Evolutionary conservation across 2,888 invertebrate genomes (phyloP).

Genomic region (Metacarcinus magister): DNA sequence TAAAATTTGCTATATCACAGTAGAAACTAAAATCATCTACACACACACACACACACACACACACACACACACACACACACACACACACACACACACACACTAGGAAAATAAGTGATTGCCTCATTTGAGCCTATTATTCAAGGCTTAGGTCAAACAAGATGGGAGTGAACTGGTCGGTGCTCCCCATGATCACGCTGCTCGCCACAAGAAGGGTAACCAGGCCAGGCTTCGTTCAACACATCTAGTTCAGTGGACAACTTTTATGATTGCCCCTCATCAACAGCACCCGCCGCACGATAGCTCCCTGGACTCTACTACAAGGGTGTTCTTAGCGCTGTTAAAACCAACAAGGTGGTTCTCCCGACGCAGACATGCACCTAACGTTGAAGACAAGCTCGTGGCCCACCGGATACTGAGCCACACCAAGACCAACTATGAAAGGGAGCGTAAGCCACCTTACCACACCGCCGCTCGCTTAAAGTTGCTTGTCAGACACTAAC

Average conservation of each 20-base stretch:
- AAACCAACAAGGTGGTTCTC: background rate
- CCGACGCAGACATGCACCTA: background rate
- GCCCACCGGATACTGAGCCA: background rate
- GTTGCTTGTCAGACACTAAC: conserved; percentile 27
- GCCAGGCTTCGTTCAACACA: background rate
- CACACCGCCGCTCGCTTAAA: background rate
- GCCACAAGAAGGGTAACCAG: background rate
- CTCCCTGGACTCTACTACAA: background rate
- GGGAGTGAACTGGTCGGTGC: too few species aligned
- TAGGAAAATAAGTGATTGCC: too few species aligned
- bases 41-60: too few species aligned
- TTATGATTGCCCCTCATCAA: background rate
- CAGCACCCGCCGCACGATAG: background rate
- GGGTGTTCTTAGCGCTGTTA: background rate
- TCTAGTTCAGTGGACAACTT: background rate
- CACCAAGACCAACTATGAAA: background rate
- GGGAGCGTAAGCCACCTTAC: background rate
- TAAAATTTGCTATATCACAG: too few species aligned
- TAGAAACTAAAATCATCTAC: too few species aligned
- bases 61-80: too few species aligned
- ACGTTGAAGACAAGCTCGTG: background rate
- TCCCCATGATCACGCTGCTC: too few species aligned
- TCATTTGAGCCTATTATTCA: too few species aligned
- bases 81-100: too few species aligned
- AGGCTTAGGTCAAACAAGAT: too few species aligned